A percentile compares a stretch with the other conserved stretches of the same genome.
Conservation (phyloP, 2,113 vertebrate species). For the Syngnathus floridae region DNA sequence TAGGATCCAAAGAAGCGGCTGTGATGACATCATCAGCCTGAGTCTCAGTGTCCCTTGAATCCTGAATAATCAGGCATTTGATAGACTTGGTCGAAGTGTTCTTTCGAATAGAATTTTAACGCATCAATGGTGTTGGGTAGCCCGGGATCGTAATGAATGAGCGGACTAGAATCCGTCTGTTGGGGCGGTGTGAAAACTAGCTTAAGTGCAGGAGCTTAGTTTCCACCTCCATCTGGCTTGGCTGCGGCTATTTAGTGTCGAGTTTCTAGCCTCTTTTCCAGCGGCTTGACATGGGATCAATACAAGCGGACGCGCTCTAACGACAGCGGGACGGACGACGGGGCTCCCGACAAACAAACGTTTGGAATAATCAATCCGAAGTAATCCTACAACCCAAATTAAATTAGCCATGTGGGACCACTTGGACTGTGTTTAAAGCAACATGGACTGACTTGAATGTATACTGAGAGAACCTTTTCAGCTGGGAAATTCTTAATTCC, state of each 20-base stretch:
- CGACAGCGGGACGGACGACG: constrained; percentile 14
- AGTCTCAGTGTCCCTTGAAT: background rate
- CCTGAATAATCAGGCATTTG: background rate
- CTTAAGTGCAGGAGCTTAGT: constrained; percentile 35
- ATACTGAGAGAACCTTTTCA: background rate
- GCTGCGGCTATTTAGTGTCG: constrained; percentile 35
- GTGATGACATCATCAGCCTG: background rate
- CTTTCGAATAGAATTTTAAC: too few species aligned
- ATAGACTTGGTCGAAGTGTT: too few species aligned
- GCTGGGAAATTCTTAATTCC: too few species aligned
- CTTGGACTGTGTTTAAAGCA: background rate
- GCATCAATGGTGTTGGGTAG: background rate
- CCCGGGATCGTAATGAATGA: constrained; percentile 29
- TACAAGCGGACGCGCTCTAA: constrained; percentile 49
- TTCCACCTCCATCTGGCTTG: constrained; percentile 23
- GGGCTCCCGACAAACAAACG: background rate
- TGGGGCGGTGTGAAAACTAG: constrained; percentile 26
- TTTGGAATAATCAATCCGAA: background rate
- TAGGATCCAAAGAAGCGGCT: background rate
- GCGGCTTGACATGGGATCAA: constrained; percentile 52
- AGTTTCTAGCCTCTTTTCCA: constrained; percentile 6
- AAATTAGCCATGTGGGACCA: background rate
- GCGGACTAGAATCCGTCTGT: constrained; percentile 17
- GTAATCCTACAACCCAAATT: background rate
- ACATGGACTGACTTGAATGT: background rate